Percentiles rank a stretch among this genome's conserved stretches.
These are phyloP conservation scores for Sinocyclocheilus anshuiensis DNA, from an alignment of 2,113 vertebrate genomes.

Conservation along the genomic window DNA sequence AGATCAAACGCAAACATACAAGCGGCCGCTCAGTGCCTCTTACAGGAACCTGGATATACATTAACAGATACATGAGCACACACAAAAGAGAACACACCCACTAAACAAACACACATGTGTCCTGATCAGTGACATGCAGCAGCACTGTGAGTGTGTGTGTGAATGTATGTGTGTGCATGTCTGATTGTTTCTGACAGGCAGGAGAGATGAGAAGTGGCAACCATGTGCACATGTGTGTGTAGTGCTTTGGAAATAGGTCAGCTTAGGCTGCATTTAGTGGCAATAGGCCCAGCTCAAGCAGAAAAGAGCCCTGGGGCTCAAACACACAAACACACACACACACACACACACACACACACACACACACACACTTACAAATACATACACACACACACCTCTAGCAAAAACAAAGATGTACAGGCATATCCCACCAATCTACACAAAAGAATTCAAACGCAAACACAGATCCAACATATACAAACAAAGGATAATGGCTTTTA, in stretches of 20 bases:
- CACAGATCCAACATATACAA: not conserved
- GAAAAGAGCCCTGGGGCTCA: slow-evolving; percentile 65
- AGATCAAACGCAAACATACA: slow-evolving; percentile 16
- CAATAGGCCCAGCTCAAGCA: slow-evolving; percentile 74
- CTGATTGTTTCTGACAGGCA: slow-evolving; percentile 29
- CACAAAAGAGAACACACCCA: slow-evolving; percentile 9
- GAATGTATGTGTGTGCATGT: not conserved
- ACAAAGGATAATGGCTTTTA: not conserved
- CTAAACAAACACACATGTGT: slow-evolving; percentile 19
- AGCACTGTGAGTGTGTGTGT: not conserved
- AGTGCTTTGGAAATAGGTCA: slow-evolving; percentile 74
- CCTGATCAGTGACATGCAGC: not conserved
- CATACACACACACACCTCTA: not conserved
- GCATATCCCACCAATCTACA: not conserved
- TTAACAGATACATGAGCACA: slow-evolving; percentile 22
- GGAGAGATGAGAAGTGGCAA: not conserved
- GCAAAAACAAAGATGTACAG: slow-evolving; percentile 4
- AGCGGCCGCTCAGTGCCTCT: not conserved
- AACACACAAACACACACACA: slow-evolving; percentile 53
- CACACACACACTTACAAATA: not conserved
- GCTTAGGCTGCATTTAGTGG: slow-evolving; percentile 72
- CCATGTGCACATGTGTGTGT: slow-evolving; percentile 14
- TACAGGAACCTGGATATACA: slow-evolving; percentile 28
- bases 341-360: slow-evolving; percentile 38
- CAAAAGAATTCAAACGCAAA: not conserved